These are phyloP conservation scores for Ferdinandea cuprea DNA, from an alignment of 2,888 invertebrate genomes.

Conservation along the genomic window DNA sequence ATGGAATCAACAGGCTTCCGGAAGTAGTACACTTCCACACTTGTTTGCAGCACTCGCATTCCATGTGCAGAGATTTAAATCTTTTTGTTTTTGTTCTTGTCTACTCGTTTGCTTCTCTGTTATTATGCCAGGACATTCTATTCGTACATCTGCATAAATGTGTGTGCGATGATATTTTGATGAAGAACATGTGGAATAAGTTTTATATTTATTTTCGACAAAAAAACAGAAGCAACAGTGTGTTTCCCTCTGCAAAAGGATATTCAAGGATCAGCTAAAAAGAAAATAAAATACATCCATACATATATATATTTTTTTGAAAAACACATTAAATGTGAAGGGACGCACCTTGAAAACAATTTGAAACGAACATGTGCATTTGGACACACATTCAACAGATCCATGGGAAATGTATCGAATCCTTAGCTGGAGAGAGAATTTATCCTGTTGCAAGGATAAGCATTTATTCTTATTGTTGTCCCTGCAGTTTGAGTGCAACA, in stretches of 20 bases:
- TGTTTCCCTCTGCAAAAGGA: slow-evolving; percentile 62
- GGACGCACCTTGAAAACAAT: slow-evolving; percentile 65
- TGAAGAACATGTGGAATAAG: slow-evolving; percentile 59
- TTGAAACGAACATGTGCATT: slow-evolving; percentile 70
- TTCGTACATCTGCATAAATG: slow-evolving; percentile 53
- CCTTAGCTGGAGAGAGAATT: not conserved
- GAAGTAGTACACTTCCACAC: slow-evolving; percentile 58
- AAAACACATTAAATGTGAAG: slow-evolving; percentile 54
- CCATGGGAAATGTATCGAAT: slow-evolving; percentile 61
- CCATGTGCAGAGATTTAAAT: slow-evolving; percentile 53
- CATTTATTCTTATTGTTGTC: slow-evolving; percentile 29
- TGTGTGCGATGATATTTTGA: slow-evolving; percentile 22
- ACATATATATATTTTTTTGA: too few relatives aligned
- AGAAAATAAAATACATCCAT: not conserved
- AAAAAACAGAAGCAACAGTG: slow-evolving; percentile 58
- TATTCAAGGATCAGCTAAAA: slow-evolving; percentile 41
- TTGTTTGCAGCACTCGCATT: slow-evolving; percentile 19
- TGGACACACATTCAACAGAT: slow-evolving; percentile 28
- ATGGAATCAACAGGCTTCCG: slow-evolving; percentile 73
- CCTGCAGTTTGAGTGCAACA: slow-evolving; percentile 45
- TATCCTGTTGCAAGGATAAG: slow-evolving; percentile 30
- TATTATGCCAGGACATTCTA: slow-evolving; percentile 50
- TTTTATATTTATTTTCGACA: slow-evolving; percentile 27
- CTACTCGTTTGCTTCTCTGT: slow-evolving; percentile 5
- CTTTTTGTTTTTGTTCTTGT: slow-evolving; percentile 9